These are phyloP conservation scores for Lymantria monacha DNA, from an alignment of 2,888 invertebrate genomes.

Conservation along the genomic window DNA sequence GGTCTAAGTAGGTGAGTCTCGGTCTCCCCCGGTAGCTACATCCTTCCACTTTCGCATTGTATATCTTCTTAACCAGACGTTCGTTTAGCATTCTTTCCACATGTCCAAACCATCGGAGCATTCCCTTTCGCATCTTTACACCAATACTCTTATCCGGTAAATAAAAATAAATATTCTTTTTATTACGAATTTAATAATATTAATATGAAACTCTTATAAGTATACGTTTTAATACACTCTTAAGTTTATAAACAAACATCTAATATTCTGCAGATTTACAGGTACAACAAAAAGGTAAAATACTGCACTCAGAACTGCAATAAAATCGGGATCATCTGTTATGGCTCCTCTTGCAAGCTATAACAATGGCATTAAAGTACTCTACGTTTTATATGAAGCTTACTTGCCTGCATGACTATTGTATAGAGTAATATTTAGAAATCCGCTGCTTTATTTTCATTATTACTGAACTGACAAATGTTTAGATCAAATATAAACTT, in stretches of 20 bases:
- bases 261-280: conserved; percentile 32
- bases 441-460: background rate
- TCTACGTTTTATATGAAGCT: conserved; percentile 47
- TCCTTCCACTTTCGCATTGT: no score
- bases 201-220: no score
- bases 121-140: no score
- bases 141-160: no score
- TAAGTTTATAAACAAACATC: background rate
- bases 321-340: conserved; percentile 76
- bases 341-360: conserved; percentile 63
- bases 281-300: conserved; percentile 45
- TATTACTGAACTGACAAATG: background rate
- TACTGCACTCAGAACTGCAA: conserved; percentile 66
- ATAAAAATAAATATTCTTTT: no score
- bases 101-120: no score
- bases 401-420: conserved; percentile 30
- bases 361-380: conserved; percentile 66
- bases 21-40: no score
- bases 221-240: background rate
- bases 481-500: no score
- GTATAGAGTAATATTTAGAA: conserved; percentile 14
- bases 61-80: no score
- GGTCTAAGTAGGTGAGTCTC: no score
- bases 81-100: no score
- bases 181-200: no score